Evolutionary conservation across 2,113 vertebrate species (phyloP).

Genomic region (Boleophthalmus pectinirostris): DNA sequence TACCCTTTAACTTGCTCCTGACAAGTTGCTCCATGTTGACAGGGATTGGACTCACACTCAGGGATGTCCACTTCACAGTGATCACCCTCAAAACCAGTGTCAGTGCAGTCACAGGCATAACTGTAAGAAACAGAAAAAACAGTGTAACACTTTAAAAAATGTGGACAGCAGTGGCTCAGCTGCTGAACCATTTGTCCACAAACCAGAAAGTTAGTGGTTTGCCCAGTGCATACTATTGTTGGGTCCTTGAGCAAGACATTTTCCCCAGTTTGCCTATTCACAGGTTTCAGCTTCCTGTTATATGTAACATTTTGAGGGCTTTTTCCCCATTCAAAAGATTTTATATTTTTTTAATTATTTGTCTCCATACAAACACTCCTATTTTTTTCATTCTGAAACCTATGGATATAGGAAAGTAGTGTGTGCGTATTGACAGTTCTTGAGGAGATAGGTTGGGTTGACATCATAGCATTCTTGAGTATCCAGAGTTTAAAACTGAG

Average conservation of each 20-base stretch:
- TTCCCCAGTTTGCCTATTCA: not conserved
- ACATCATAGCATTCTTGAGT: not conserved
- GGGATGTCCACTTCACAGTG: constrained; percentile 87
- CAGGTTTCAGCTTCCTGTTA: too few relatives aligned
- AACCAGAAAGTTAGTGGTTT: not conserved
- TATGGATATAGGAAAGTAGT: too few relatives aligned
- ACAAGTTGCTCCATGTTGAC: constrained; percentile 83
- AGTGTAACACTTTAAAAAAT: not conserved
- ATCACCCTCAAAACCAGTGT: constrained; percentile 84
- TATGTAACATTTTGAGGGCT: too few relatives aligned
- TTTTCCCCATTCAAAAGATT: too few relatives aligned
- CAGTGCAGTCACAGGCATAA: constrained; percentile 86
- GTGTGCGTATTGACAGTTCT: too few relatives aligned
- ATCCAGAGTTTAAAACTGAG: not conserved
- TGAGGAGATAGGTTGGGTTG: not conserved
- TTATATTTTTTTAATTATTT: too few relatives aligned
- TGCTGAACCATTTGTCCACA: too few relatives aligned
- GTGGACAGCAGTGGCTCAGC: too few relatives aligned
- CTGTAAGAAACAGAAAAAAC: constrained; percentile 62
- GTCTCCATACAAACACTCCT: too few relatives aligned
- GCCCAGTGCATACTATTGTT: not conserved
- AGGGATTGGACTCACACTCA: constrained; percentile 90
- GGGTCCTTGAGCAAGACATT: not conserved
- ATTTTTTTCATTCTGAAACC: too few relatives aligned
- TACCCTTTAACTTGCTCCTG: constrained; percentile 83